Conservation (phyloP, 2,797 vertebrate species). For the Epinephelus coioides region DNA sequence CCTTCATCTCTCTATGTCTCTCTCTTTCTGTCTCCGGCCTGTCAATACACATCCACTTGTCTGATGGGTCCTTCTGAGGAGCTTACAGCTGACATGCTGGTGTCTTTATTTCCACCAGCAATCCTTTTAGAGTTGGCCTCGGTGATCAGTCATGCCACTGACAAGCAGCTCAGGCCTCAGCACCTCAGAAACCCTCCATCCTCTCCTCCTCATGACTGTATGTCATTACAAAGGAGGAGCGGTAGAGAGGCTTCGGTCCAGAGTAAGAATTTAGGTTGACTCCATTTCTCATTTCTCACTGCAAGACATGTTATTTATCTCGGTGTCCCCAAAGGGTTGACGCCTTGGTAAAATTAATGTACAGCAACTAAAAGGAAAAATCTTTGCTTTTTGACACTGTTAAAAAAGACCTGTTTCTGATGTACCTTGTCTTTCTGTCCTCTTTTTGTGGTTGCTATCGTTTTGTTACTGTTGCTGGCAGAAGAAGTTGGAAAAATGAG, state of each 20-base stretch:
- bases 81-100: constrained; percentile 92
- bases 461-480: neutral
- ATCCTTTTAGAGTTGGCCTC: constrained; percentile 90
- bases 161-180: constrained; percentile 78
- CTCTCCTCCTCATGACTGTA: constrained; percentile 72
- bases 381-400: neutral
- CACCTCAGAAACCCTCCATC: constrained; percentile 72
- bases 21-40: constrained; percentile 83
- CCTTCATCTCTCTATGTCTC: constrained; percentile 90
- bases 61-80: constrained; percentile 93
- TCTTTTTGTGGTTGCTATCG: constrained; percentile 1
- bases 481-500: neutral
- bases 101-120: constrained; percentile 95
- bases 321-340: constrained; percentile 13
- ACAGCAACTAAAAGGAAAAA: constrained; percentile 25
- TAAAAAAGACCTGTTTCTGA: neutral
- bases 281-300: constrained; percentile 58
- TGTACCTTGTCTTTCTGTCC: neutral
- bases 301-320: constrained; percentile 54
- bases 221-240: constrained; percentile 69
- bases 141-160: constrained; percentile 85
- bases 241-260: constrained; percentile 28
- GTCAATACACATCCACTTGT: constrained; percentile 96
- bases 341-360: constrained; percentile 28
- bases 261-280: constrained; percentile 64